These are phyloP conservation scores for Keiferia lycopersicella DNA, from an alignment of 2,888 invertebrate species.

Conservation along the genomic window DNA sequence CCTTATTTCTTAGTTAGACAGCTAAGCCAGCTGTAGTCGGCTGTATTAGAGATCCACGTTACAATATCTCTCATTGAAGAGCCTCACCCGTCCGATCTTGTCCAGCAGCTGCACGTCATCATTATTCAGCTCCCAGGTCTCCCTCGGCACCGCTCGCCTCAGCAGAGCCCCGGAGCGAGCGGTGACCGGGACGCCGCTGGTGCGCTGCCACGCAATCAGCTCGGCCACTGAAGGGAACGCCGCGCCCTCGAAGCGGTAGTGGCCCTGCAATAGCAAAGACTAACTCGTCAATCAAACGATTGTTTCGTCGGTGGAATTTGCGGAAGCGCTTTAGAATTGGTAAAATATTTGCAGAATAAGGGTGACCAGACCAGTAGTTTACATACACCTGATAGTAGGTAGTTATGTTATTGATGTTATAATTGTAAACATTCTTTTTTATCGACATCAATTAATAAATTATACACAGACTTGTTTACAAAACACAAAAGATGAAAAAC, in stretches of 20 bases:
- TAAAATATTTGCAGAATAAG: no score
- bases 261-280: constrained; percentile 82
- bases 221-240: constrained; percentile 96
- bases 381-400: no score
- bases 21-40: no score
- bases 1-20: no score
- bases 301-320: background rate
- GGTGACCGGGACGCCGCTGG: constrained; percentile 93
- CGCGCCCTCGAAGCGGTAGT: constrained; percentile 96
- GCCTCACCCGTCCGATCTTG: constrained; percentile 94
- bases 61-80: background rate
- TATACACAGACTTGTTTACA: no score
- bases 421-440: no score
- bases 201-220: constrained; percentile 93
- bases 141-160: constrained; percentile 91
- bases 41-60: no score
- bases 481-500: no score
- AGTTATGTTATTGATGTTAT: no score
- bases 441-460: no score
- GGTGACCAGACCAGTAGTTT: no score
- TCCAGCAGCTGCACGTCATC: constrained; percentile 95
- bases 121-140: constrained; percentile 97
- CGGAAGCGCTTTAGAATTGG: no score
- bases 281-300: background rate
- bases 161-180: constrained; percentile 95